Conservation (phyloP, 2,888 invertebrate species). For the Dugesia japonica region DNA sequence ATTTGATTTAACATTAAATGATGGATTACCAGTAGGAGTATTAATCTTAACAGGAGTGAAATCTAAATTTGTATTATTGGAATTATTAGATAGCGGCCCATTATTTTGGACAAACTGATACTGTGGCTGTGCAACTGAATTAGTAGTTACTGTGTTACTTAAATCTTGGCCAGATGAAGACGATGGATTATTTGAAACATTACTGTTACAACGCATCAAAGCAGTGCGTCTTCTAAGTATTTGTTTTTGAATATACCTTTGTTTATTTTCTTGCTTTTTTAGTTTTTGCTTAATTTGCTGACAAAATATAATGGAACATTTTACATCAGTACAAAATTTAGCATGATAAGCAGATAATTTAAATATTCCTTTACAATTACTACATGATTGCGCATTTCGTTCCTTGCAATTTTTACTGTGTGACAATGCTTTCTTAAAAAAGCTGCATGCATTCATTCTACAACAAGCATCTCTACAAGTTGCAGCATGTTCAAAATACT, state of each 20-base stretch:
- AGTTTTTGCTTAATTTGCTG: constrained; percentile 91
- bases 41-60: background rate
- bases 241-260: constrained; percentile 64
- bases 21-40: background rate
- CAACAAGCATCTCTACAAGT: constrained; percentile 97
- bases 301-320: constrained; percentile 96
- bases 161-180: background rate
- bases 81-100: background rate
- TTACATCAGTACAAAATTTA: constrained; percentile 73
- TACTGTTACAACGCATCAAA: constrained; percentile 35
- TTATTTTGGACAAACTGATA: background rate
- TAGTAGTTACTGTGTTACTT: background rate
- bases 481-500: constrained; percentile 82
- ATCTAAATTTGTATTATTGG: constrained; percentile 10
- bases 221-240: constrained; percentile 50
- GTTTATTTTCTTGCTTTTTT: constrained; percentile 80
- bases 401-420: constrained; percentile 85
- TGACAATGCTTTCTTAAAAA: constrained; percentile 96
- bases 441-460: constrained; percentile 82
- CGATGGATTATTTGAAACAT: background rate
- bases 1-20: background rate
- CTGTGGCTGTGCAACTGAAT: background rate
- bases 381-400: constrained; percentile 66
- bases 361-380: constrained; percentile 94
- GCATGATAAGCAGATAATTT: constrained; percentile 96